Base-by-base conservation (phyloP, 2,888 invertebrate species). In the Erebia epiphron region DNA sequence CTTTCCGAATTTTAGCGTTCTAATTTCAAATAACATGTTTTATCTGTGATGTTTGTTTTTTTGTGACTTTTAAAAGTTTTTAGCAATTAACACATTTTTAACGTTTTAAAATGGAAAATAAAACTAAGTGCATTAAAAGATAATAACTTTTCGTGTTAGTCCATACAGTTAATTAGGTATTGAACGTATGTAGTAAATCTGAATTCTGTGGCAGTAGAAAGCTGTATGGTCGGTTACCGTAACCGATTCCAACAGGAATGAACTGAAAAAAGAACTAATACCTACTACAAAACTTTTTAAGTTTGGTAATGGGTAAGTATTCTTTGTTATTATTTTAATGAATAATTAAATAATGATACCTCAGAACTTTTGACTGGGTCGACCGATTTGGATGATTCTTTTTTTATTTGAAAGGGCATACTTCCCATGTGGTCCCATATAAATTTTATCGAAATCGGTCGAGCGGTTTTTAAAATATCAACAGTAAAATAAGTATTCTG, bases 1-100 rank as follows among this genome's bases (percentile, higher is more conserved):
- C 41, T 56, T 66, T 70, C 54, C 54, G 66, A 54, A 66, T 26
- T 35, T 35, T 35, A 35, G 26, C 26, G 54, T 60, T 41, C 43
- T 21, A 64, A 52, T 65, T 56, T 18, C 10, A 43, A 52, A n/a
- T 14, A 13, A 16, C 18, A 26, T 16, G 18, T 41, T 60, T 50
- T 13, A n/a, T 69, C n/a, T 60, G 58, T 60, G 64, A 11, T 49
- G 9, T n/a, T n/a, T 41, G 14, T 16, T 43, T n/a, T 65, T 65
- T 4, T 58, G 49, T 58, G 49, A 52, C 18, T 7, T 57, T 57
- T 14, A 26, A 18, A 21, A 13, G 21, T 57, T 57, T 26, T 57
- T 26, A 57, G 13, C 26, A 35, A 57, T 26, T 11, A 35, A 7
- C 35, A 35, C 5, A 35, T 35, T 7, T 54, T 50, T 50, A 50